Conservation (phyloP, 1,140 invertebrate genomes). For the Physella acuta region DNA sequence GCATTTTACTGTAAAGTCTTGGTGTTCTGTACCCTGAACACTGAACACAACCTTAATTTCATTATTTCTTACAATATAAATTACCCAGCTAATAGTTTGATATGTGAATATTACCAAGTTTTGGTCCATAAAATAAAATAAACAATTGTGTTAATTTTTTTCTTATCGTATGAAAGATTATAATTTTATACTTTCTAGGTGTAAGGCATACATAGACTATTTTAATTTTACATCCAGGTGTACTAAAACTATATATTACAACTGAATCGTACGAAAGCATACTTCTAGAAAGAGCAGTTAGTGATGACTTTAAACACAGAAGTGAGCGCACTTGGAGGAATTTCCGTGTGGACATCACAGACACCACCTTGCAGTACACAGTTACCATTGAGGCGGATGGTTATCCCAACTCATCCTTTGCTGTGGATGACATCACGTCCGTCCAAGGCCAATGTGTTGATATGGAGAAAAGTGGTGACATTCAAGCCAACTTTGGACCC, state of each 20-base stretch:
- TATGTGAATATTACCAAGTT: too few relatives aligned
- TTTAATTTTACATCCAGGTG: background rate
- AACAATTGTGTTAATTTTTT: background rate
- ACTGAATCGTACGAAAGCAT: background rate
- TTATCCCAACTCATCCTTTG: background rate
- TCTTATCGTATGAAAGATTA: too few relatives aligned
- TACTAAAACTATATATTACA: background rate
- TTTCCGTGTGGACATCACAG: background rate
- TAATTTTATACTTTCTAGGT: too few relatives aligned
- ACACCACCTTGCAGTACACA: background rate
- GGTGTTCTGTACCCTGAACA: too few relatives aligned
- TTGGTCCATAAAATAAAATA: too few relatives aligned
- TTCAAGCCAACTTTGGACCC: too few relatives aligned
- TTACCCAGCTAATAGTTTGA: too few relatives aligned
- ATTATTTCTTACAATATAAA: too few relatives aligned
- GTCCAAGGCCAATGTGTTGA: slow-evolving; percentile 20
- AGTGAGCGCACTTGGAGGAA: background rate
- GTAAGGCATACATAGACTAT: too few relatives aligned
- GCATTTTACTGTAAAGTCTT: too few relatives aligned
- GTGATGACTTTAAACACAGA: background rate
- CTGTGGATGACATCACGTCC: slow-evolving; percentile 47
- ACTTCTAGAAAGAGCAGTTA: background rate
- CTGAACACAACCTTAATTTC: too few relatives aligned
- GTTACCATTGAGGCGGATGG: background rate
- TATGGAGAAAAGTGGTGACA: too few relatives aligned